These are phyloP conservation scores for Aplocera efformata DNA, from an alignment of 2,888 invertebrate species.

Conservation along the genomic window DNA sequence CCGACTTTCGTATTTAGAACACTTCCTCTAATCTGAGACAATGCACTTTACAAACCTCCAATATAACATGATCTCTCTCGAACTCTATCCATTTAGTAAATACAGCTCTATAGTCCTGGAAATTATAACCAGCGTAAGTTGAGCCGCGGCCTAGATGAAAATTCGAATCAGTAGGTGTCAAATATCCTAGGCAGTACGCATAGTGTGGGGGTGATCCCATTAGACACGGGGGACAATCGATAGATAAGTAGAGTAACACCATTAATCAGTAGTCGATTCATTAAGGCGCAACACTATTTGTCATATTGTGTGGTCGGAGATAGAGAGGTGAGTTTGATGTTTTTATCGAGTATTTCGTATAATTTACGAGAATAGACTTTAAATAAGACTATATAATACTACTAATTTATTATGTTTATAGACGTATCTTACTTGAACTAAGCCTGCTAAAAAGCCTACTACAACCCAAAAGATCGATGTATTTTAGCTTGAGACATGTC, in stretches of 20 bases:
- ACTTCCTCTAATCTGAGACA: conserved; percentile 38
- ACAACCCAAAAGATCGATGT: too few relatives aligned
- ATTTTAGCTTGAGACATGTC: too few relatives aligned
- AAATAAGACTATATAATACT: too few relatives aligned
- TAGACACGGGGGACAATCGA: conserved; percentile 59
- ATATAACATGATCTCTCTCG: conserved; percentile 1
- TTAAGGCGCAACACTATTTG: conserved; percentile 67
- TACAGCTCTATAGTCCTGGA: conserved; percentile 2
- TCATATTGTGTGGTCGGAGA: conserved; percentile 63
- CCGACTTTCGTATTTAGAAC: conserved; percentile 42
- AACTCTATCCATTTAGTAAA: not conserved
- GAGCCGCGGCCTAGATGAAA: conserved; percentile 25
- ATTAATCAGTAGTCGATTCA: conserved; percentile 75
- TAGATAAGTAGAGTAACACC: conserved; percentile 66
- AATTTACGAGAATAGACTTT: conserved; percentile 4
- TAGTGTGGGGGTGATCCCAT: conserved; percentile 61
- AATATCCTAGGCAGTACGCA: conserved; percentile 8
- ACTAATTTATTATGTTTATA: too few relatives aligned
- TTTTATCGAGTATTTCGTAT: conserved; percentile 23
- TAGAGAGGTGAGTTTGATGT: conserved; percentile 27
- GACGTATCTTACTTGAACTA: too few relatives aligned
- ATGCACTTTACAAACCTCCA: conserved; percentile 22
- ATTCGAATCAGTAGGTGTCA: conserved; percentile 22
- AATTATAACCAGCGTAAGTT: conserved; percentile 8
- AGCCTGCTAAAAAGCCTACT: too few relatives aligned